These are phyloP conservation scores for Eilema depressum DNA, from an alignment of 2,888 invertebrate species.

Conservation along the genomic window DNA sequence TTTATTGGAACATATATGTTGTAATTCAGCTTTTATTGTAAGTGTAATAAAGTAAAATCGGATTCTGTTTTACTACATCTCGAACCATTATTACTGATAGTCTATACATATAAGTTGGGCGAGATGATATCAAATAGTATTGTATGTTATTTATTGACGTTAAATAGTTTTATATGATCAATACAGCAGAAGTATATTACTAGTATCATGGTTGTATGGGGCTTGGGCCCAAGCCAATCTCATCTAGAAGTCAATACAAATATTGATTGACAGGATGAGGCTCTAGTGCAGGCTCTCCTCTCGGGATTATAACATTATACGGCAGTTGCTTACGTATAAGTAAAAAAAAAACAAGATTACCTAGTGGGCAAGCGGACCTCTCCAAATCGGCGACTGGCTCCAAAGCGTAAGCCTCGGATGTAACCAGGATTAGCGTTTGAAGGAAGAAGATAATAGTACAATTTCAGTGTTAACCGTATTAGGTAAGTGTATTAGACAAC, in stretches of 20 bases:
- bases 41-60: conserved; percentile 34
- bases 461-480: no score
- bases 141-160: background rate
- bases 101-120: conserved; percentile 7
- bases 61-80: conserved; percentile 21
- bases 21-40: conserved; percentile 45
- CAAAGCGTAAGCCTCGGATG: no score
- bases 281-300: background rate
- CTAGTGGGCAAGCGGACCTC: background rate
- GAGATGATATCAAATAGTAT: conserved; percentile 1
- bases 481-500: no score
- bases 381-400: no score
- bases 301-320: background rate
- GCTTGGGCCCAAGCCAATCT: background rate
- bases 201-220: background rate
- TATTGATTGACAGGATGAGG: background rate
- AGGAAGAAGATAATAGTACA: no score
- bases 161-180: background rate
- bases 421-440: background rate
- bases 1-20: conserved; percentile 46
- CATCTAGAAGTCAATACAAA: background rate
- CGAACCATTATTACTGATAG: conserved; percentile 14
- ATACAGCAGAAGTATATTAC: background rate
- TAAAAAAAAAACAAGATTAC: background rate
- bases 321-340: background rate